Base-by-base conservation (phyloP, 2,797 vertebrate species). In the Sebastes miniatus region DNA sequence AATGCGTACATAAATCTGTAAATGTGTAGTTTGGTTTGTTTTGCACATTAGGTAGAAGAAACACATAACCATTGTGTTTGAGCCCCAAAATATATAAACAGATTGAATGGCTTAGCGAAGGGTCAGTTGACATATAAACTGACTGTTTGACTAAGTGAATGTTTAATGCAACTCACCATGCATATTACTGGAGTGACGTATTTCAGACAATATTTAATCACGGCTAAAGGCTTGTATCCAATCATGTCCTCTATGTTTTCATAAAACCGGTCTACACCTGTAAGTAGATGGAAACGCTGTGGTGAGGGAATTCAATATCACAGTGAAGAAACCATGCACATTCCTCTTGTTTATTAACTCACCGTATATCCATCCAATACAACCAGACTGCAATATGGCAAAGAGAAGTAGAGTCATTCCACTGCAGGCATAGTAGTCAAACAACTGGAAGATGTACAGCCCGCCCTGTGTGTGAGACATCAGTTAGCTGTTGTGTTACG, bases 361-460 rank as follows among this genome's bases (percentile, higher is more conserved):
- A 96, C 96, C 96, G 22, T 95, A 96, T 29, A 96, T 85, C 96
- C 96, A 96, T 27, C 93, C 95, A 76, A 96, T 10, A 86, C 89
- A 90, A 39, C 94, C 12, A 65, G 94, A 94, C 90, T 96, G 95
- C 64, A 95, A 50, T 39, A 89, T 72, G 24, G 95, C 95, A 81
- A 96, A 95, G 34, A 96, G 92, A 6, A 96, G 94, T 2, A 96
- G 91, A 57, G 95, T 94, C 95, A 96, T 96, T 27, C 96, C 96
- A 80, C 96, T 96, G 91, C 95, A 96, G 82, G 93, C 89, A 29
- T 96, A 96, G 87, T 96, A 96, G 84, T 96, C 96, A 88, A 96
- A 96, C 80, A 96, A 13, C 93, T 95, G 96, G 81, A 96, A 96
- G 74, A 96, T 85, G 87, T 96, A 96, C 27, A 96, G 87, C 58